Evolutionary conservation across 2,113 vertebrate species (phyloP), one percentile per base, ranked within the genome.

Genomic region (Saccopteryx leptura): DNA sequence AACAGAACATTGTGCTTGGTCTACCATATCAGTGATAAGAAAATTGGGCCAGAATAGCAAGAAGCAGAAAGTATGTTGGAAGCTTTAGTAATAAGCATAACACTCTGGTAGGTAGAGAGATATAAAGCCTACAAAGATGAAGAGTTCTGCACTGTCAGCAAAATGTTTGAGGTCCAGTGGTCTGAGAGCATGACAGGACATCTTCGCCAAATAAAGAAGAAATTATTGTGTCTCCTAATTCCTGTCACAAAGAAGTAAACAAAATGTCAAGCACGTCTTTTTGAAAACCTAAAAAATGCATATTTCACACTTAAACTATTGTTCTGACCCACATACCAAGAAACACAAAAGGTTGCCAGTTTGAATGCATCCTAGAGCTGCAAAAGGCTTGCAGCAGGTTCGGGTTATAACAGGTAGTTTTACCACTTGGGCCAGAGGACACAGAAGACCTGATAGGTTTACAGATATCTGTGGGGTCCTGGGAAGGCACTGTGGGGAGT

Each of bases 91-190:
- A 54, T 84, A 84, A 63, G 72, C 26, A 15, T 21, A 92, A 52
- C 33, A 58, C 24, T 61, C 68, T 50, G 19, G 15, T 52, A 19
- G 12, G 48, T 4, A 23, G 11, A 74, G 65, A 65, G 11, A 74
- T 56, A 65, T 52, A 66, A 93, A 68, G 8, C 56, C 58, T 74
- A 68, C 50, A 96, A 66, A 86, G 18, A 74, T 66, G 66, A 89
- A 74, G 75, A 91, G 75, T 24, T 63, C 39, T 54, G n/a, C 52
- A 61, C 63, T 7, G 61, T 81, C 60, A 69, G 58, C 39, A 90
- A 75, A 81, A 48, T 69, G n/a, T n/a, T 75, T 9, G 39, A 3
- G 6, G 24, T n/a, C 31, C 68, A 61, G 18, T 56, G 23, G 46
- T 48, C 82, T 96, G n/a, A 23, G 17, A 86, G 46, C n/a, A 54